phyloP scores from a whole-genome alignment of 2,113 vertebrate species.

The Steatornis caripensis region DNA sequence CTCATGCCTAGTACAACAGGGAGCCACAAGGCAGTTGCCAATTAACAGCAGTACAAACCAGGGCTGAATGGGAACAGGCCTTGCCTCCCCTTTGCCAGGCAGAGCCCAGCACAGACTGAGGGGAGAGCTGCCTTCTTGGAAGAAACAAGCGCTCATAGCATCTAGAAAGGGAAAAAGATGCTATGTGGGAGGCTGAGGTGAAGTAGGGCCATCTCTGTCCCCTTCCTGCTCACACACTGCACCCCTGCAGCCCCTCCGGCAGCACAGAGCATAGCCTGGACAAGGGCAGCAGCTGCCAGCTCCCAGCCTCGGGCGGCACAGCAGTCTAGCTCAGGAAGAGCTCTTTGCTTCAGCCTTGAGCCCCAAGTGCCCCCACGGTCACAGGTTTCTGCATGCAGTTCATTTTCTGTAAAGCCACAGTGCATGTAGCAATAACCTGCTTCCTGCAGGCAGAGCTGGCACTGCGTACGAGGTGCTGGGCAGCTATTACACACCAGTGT shows the following conservation, averaged over 20 bases:
- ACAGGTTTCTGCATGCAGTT: neutral
- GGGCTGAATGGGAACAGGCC: neutral
- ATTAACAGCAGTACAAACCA: neutral
- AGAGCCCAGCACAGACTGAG: neutral
- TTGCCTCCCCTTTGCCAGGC: neutral
- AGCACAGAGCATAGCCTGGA: neutral
- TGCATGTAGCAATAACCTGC: rapidly evolving
- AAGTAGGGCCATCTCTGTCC: neutral
- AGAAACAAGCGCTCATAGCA: neutral
- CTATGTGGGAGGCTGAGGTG: neutral
- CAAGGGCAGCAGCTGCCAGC: neutral
- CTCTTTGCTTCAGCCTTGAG: neutral
- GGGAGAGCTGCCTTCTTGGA: neutral
- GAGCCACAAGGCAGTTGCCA: neutral
- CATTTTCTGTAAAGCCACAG: neutral
- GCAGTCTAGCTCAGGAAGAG: neutral
- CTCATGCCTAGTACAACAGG: neutral
- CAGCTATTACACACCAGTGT: neutral
- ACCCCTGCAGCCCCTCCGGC: rapidly evolving
- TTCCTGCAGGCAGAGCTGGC: neutral
- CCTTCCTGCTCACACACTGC: neutral
- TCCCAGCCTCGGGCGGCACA: rapidly evolving
- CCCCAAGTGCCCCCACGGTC: rapidly evolving
- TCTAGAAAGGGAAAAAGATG: neutral
- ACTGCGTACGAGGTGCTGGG: rapidly evolving